Evolutionary conservation across 2,797 vertebrate species (phyloP).

Genomic region (Mus minutoides): DNA sequence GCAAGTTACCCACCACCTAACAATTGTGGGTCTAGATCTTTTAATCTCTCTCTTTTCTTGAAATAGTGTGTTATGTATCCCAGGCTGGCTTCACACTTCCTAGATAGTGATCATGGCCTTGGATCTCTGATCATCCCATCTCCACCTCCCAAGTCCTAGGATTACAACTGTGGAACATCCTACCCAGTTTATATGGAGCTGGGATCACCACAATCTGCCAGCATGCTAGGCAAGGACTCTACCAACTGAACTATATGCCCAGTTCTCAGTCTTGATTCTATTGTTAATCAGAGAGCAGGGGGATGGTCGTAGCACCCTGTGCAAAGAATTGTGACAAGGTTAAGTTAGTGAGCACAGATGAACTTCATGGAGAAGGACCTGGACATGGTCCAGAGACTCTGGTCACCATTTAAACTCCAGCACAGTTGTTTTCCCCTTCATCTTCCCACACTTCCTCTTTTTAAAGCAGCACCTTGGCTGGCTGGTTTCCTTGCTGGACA

Average conservation of each 20-base stretch:
- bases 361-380: not conserved
- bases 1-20: not conserved
- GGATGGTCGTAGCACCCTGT: not conserved
- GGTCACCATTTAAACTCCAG: no score
- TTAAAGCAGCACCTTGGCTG: not conserved
- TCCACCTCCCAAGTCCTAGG: not conserved
- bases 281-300: not conserved
- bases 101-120: not conserved
- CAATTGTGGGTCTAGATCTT: not conserved
- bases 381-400: accelerated
- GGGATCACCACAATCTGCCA: not conserved
- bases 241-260: not conserved
- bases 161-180: not conserved
- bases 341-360: not conserved
- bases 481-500: not conserved
- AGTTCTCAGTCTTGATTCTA: not conserved
- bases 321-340: not conserved
- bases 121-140: not conserved
- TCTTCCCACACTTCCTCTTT: not conserved
- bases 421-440: not conserved
- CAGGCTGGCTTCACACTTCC: not conserved
- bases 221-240: not conserved
- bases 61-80: not conserved
- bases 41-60: not conserved
- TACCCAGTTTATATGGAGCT: not conserved